Percentiles rank a stretch among this genome's conserved stretches.
Evolutionary conservation across 2,113 vertebrate species (phyloP).

Genomic region (Heliornis fulica): DNA sequence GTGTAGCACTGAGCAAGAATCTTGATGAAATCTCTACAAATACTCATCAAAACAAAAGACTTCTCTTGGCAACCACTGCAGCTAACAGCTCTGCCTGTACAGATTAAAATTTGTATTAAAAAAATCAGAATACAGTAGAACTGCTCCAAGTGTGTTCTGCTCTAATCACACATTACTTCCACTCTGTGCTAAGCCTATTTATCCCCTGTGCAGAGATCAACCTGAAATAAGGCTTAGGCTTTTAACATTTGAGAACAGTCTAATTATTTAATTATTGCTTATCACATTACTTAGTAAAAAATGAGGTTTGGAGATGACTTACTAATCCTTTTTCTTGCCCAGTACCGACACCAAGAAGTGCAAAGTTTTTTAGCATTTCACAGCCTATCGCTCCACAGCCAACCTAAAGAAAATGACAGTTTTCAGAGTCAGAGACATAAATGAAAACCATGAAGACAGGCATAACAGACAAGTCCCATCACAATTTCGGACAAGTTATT

Average conservation of each 20-base stretch:
- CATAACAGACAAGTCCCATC: not conserved
- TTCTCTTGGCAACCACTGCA: not conserved
- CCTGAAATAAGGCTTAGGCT: not conserved
- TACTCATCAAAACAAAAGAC: not conserved
- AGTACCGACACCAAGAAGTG: slow-evolving; percentile 90
- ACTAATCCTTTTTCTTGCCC: slow-evolving; percentile 78
- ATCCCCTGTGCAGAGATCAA: not conserved
- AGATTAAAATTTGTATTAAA: not conserved
- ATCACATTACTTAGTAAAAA: not conserved
- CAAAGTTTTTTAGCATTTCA: slow-evolving; percentile 99
- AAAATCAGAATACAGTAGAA: not conserved
- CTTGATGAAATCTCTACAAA: not conserved
- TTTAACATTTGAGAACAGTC: not conserved
- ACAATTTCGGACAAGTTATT: not conserved
- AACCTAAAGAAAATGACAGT: slow-evolving; percentile 75
- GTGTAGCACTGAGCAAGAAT: not conserved
- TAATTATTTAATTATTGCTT: not conserved
- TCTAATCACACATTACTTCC: not conserved
- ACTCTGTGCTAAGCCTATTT: not conserved
- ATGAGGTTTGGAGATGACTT: slow-evolving; percentile 1
- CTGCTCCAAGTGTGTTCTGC: not conserved
- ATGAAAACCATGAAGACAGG: not conserved
- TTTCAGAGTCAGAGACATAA: not conserved
- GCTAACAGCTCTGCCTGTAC: not conserved
- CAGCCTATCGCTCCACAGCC: slow-evolving; percentile 98